Evolutionary conservation across 1,140 invertebrate genomes (phyloP).

Genomic region (Mesaphorura yosii): DNA sequence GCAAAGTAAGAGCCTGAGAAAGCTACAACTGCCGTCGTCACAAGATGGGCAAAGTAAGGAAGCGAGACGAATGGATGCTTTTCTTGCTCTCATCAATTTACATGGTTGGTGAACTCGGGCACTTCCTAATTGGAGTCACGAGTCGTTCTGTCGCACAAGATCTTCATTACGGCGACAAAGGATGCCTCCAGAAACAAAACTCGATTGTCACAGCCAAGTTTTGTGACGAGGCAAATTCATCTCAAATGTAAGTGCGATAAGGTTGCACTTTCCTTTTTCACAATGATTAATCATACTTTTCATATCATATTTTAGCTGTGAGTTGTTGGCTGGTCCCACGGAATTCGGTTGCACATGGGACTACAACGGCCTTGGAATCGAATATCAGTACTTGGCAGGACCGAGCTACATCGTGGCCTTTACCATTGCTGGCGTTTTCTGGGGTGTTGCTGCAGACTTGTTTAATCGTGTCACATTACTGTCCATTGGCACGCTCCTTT

Average conservation of each 20-base stretch:
- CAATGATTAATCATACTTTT: too few species aligned
- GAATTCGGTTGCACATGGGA: constrained; percentile 69
- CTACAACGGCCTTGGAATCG: constrained; percentile 79
- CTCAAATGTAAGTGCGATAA: constrained; percentile 44
- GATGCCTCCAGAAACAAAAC: constrained; percentile 64
- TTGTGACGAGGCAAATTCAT: constrained; percentile 52
- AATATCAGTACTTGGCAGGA: constrained; percentile 83
- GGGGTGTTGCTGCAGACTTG: constrained; percentile 74
- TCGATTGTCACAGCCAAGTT: constrained; percentile 43
- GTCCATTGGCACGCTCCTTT: constrained; percentile 61
- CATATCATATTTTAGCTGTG: too few species aligned
- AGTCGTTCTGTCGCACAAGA: constrained; percentile 70
- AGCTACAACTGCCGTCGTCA: too few species aligned
- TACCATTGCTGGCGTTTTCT: constrained; percentile 68
- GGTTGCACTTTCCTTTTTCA: too few species aligned
- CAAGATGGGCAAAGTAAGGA: background rate
- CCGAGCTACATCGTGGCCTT: constrained; percentile 84
- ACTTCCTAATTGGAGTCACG: constrained; percentile 75
- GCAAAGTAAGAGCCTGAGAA: too few species aligned
- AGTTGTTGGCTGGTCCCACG: constrained; percentile 42
- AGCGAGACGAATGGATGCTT: constrained; percentile 48
- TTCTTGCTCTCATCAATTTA: constrained; percentile 66
- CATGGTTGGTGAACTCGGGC: constrained; percentile 68
- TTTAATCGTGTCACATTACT: constrained; percentile 56
- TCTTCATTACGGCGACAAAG: constrained; percentile 75